These are phyloP conservation scores for Gerris buenoi DNA, from an alignment of 1,140 invertebrate genomes.

Conservation along the genomic window DNA sequence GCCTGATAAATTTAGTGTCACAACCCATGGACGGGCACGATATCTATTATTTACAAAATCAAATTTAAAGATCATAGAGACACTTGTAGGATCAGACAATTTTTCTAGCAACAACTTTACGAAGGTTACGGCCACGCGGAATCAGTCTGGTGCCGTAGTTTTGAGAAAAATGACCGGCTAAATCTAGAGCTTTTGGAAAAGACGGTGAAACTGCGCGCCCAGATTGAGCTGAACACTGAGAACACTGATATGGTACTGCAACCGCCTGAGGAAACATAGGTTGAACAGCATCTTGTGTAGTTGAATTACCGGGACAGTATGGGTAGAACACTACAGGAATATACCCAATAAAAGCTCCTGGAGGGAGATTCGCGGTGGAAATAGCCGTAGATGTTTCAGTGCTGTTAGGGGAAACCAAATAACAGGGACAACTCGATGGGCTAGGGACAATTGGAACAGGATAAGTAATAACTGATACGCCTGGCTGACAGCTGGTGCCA, in stretches of 20 bases:
- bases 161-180: neutral
- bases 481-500: conserved; percentile 24
- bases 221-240: conserved; percentile 14
- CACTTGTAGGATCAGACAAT: neutral
- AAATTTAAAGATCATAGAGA: neutral
- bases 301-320: conserved; percentile 35
- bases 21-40: neutral
- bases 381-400: neutral
- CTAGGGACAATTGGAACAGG: conserved; percentile 37
- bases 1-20: neutral
- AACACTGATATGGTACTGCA: conserved; percentile 29
- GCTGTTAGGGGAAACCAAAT: conserved; percentile 33
- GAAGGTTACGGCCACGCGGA: neutral
- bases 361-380: conserved; percentile 20
- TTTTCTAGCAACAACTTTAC: conserved; percentile 1
- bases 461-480: conserved; percentile 37
- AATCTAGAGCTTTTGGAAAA: neutral
- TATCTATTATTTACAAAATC: neutral
- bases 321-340: conserved; percentile 43
- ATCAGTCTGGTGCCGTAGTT: neutral
- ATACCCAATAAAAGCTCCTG: conserved; percentile 37
- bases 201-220: neutral
- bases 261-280: conserved; percentile 39
- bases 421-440: conserved; percentile 37
- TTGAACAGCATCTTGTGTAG: conserved; percentile 31